Percentiles rank a stretch among this genome's conserved stretches.
These are phyloP conservation scores for Dolichopus griseipennis DNA, from an alignment of 2,888 invertebrate species.

Conservation along the genomic window DNA sequence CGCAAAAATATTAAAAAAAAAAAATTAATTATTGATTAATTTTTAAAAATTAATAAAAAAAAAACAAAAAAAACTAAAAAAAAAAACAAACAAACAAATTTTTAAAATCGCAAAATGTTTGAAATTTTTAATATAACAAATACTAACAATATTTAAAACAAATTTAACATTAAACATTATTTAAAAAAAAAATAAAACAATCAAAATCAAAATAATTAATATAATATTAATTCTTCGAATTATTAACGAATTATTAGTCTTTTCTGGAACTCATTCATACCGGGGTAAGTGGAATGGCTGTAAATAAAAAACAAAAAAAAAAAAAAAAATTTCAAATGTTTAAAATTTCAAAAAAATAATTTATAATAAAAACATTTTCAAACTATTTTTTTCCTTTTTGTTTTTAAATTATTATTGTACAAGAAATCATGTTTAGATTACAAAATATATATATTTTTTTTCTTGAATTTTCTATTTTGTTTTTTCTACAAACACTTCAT, in stretches of 20 bases:
- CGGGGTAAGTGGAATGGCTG: constrained; percentile 85
- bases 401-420: constrained; percentile 16
- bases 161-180: constrained; percentile 19
- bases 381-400: constrained; percentile 12
- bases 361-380: no score
- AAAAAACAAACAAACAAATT: constrained; percentile 14
- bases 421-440: constrained; percentile 18
- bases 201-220: constrained; percentile 23
- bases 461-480: constrained; percentile 14
- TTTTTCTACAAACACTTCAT: background rate
- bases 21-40: constrained; percentile 24
- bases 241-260: constrained; percentile 61
- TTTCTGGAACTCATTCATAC: constrained; percentile 98
- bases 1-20: constrained; percentile 13
- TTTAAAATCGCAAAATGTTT: constrained; percentile 11
- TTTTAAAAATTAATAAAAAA: constrained; percentile 23
- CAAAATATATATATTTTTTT: constrained; percentile 19
- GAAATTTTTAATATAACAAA: constrained; percentile 22
- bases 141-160: constrained; percentile 22
- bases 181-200: constrained; percentile 23
- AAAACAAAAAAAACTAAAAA: constrained; percentile 19
- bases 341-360: background rate
- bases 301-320: constrained; percentile 24
- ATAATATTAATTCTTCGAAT: constrained; percentile 22
- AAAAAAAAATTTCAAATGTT: constrained; percentile 16